phyloP scores from a whole-genome alignment of 2,888 invertebrate genomes.

The Junonia oenone region DNA sequence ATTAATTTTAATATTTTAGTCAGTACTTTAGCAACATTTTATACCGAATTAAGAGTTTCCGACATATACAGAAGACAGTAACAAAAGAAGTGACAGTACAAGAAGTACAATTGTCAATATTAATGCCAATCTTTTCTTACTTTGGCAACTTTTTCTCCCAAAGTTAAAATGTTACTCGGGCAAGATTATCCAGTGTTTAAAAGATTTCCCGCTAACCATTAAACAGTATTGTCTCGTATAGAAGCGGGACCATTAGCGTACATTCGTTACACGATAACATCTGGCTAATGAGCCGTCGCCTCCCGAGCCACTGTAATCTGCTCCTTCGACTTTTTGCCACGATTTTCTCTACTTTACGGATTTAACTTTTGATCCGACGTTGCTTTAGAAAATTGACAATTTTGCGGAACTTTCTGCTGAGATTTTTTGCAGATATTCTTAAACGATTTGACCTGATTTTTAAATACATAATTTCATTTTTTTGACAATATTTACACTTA shows the following conservation, averaged over 20 bases:
- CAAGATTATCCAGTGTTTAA: neutral
- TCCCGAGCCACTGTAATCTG: conserved; percentile 27
- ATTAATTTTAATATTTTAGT: no score
- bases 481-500: no score
- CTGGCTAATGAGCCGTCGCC: conserved; percentile 39
- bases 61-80: no score
- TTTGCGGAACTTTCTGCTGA: neutral
- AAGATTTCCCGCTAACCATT: conserved; percentile 26
- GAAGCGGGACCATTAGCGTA: conserved; percentile 33
- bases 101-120: no score
- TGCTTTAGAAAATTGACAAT: neutral
- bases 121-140: no score
- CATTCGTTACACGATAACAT: conserved; percentile 39
- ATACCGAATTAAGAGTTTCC: no score
- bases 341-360: conserved; percentile 11
- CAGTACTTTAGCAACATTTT: no score
- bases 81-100: no score
- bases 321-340: conserved; percentile 26
- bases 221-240: conserved; percentile 29
- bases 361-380: neutral
- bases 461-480: no score
- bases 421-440: no score
- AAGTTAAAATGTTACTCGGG: neutral
- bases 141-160: no score
- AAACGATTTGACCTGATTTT: no score